phyloP scores from a whole-genome alignment of 2,113 vertebrate species.

The Lamprologus speciosus region DNA sequence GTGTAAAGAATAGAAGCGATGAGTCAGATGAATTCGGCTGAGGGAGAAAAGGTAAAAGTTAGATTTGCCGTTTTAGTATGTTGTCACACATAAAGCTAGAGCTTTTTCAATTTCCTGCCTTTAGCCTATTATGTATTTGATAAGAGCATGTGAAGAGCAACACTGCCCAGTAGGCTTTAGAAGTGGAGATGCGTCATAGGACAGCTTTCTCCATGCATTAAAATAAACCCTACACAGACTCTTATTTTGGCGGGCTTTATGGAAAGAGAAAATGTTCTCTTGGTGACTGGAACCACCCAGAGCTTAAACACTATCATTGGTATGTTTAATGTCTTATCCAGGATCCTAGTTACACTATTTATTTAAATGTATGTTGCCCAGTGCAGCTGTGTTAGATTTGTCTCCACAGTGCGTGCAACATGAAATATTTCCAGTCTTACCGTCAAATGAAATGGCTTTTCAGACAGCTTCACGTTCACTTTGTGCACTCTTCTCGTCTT shows the following conservation, averaged over 20 bases:
- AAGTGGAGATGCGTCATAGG: background rate
- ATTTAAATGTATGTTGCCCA: background rate
- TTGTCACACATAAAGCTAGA: background rate
- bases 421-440: background rate
- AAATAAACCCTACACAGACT: background rate
- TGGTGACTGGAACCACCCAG: background rate
- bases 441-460: background rate
- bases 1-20: background rate
- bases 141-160: background rate
- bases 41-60: background rate
- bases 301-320: background rate
- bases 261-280: background rate
- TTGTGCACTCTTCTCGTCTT: background rate
- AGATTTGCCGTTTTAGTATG: background rate
- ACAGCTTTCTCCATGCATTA: background rate
- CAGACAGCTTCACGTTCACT: background rate
- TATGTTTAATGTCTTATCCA: background rate
- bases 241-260: background rate
- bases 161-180: background rate
- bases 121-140: background rate
- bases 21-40: background rate
- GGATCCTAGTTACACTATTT: background rate
- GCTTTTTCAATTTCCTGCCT: background rate
- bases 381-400: background rate
- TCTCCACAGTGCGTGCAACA: background rate